Evolutionary conservation across 2,113 vertebrate genomes (phyloP).

Genomic region (Ascaphus truei): DNA sequence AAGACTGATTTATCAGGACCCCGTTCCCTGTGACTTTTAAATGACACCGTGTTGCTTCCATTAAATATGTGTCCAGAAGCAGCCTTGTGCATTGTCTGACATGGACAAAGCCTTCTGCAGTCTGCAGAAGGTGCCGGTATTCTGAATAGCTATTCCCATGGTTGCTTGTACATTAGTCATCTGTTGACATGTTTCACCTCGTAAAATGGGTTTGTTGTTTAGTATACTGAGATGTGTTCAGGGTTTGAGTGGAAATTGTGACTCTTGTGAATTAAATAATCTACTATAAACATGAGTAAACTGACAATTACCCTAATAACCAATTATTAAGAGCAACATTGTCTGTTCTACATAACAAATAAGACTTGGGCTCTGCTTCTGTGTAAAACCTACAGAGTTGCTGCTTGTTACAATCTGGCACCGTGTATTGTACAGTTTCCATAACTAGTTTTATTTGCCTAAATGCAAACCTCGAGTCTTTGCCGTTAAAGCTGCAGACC

Average conservation of each 20-base stretch:
- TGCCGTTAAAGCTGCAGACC: too few species aligned
- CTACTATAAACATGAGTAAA: neutral
- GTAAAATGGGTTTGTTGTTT: slow-evolving; percentile 10
- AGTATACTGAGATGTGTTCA: neutral
- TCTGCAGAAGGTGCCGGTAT: slow-evolving; percentile 25
- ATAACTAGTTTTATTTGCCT: too few species aligned
- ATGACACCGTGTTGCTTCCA: slow-evolving; percentile 48
- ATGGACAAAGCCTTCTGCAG: slow-evolving; percentile 46
- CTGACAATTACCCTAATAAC: neutral
- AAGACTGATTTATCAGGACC: slow-evolving; percentile 55
- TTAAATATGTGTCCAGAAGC: slow-evolving; percentile 46
- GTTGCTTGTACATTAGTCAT: slow-evolving; percentile 19
- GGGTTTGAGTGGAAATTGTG: neutral
- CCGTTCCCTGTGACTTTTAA: slow-evolving; percentile 57
- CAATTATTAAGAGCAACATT: neutral
- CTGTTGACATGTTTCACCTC: slow-evolving; percentile 19
- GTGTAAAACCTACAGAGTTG: too few species aligned
- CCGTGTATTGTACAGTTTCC: too few species aligned
- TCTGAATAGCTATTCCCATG: neutral
- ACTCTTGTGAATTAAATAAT: neutral
- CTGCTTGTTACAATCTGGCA: too few species aligned
- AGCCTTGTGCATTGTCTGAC: slow-evolving; percentile 51
- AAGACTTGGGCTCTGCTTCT: too few species aligned
- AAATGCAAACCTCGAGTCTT: too few species aligned
- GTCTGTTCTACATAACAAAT: too few species aligned